Conservation (phyloP, 2,797 vertebrate genomes). For the Sphenopsis melanotis region DNA sequence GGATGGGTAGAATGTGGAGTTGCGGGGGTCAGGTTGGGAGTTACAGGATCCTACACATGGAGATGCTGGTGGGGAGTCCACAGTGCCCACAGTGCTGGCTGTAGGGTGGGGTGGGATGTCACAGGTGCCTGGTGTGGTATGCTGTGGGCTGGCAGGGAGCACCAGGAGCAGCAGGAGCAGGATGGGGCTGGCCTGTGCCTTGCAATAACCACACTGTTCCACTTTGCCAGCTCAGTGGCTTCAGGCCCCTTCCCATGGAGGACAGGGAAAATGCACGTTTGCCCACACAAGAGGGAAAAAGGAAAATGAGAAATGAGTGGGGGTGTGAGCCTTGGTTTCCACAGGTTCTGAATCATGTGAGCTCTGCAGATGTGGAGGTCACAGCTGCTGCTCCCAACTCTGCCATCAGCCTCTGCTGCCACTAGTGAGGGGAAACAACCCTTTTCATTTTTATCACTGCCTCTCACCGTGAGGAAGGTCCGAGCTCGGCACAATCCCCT, state of each 20-base stretch:
- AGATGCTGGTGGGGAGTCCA: not conserved
- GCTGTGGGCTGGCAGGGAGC: not conserved
- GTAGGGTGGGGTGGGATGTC: not conserved
- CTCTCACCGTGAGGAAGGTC: not conserved
- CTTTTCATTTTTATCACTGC: not conserved
- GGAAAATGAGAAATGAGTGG: not conserved
- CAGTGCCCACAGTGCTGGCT: not conserved
- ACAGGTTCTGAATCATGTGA: not conserved
- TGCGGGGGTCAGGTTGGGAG: slow-evolving; percentile 4
- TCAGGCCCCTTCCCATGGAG: not conserved
- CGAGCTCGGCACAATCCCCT: not conserved
- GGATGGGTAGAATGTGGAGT: not conserved
- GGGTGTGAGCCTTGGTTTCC: not conserved
- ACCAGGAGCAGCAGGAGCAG: not conserved
- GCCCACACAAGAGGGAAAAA: not conserved
- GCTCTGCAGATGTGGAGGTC: not conserved
- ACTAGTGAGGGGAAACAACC: not conserved
- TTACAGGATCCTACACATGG: not conserved
- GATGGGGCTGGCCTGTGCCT: not conserved
- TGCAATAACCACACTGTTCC: not conserved
- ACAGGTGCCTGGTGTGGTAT: accelerated
- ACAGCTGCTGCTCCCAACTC: not conserved
- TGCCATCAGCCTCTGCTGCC: not conserved
- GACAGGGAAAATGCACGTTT: not conserved
- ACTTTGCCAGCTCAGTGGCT: not conserved